These are phyloP conservation scores for Aphidoletes aphidimyza DNA, from an alignment of 2,888 invertebrate genomes.

Conservation along the genomic window DNA sequence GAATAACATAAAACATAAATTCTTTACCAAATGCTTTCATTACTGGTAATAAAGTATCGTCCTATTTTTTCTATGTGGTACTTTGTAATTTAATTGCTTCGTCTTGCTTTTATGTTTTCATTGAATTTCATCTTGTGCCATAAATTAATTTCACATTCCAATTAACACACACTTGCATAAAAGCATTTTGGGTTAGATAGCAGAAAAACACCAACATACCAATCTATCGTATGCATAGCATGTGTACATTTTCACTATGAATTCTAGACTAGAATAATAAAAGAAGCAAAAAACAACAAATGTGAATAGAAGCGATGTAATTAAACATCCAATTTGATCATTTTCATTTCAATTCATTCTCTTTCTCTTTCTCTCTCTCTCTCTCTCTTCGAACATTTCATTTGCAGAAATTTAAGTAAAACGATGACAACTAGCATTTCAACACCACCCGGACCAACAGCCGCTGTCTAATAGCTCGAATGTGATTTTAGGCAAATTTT, in stretches of 20 bases:
- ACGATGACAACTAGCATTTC: conserved; percentile 89
- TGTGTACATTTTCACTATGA: too few species aligned
- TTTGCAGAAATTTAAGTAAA: conserved; percentile 82
- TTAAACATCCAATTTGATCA: too few species aligned
- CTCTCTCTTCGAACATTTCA: conserved; percentile 53
- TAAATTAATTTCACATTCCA: conserved; percentile 33
- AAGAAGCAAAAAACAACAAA: too few species aligned
- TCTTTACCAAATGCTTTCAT: background rate
- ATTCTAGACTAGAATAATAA: too few species aligned
- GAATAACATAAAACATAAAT: background rate
- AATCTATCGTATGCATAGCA: background rate
- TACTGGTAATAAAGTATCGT: background rate
- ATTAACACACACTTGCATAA: background rate
- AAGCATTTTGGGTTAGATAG: background rate
- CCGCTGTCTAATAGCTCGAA: conserved; percentile 73
- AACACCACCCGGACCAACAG: conserved; percentile 87
- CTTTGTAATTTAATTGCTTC: conserved; percentile 34
- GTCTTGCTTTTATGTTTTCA: background rate
- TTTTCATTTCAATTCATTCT: conserved; percentile 54
- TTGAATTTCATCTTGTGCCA: conserved; percentile 34
- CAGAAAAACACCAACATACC: conserved; percentile 42
- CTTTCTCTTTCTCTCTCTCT: background rate
- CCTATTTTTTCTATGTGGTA: background rate
- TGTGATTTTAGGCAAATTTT: conserved; percentile 38
- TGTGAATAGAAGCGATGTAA: too few species aligned